Conservation (phyloP, 2,113 vertebrate genomes). For the Centropus unirufus region DNA sequence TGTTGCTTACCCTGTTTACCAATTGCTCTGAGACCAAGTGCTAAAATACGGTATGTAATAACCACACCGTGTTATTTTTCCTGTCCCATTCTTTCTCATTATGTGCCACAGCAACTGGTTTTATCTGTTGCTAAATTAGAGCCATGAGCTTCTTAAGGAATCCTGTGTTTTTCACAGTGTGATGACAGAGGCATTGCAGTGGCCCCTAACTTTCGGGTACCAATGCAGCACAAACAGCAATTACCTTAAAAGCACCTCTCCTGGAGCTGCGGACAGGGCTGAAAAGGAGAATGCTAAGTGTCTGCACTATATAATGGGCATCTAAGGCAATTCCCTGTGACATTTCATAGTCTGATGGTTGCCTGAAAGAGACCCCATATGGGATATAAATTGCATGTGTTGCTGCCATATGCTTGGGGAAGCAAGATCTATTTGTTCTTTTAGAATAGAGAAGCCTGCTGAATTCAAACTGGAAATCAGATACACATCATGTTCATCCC, state of each 20-base stretch:
- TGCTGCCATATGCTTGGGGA: constrained; percentile 54
- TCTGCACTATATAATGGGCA: neutral
- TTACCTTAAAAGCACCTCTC: neutral
- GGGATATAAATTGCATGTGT: constrained; percentile 52
- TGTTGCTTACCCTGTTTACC: neutral
- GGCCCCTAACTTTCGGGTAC: neutral
- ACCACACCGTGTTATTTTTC: neutral
- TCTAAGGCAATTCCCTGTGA: constrained; percentile 4
- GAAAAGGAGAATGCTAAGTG: neutral
- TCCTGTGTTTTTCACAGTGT: neutral
- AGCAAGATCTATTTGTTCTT: constrained; percentile 44
- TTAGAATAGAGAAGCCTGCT: constrained; percentile 35
- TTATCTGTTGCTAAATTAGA: constrained; percentile 13
- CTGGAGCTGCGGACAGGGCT: neutral
- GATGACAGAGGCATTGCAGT: neutral
- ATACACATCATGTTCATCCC: neutral
- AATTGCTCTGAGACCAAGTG: neutral
- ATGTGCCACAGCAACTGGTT: neutral
- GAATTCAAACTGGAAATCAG: constrained; percentile 43
- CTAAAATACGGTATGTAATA: neutral
- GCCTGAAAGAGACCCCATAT: constrained; percentile 44
- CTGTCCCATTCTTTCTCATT: neutral
- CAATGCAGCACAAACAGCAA: neutral
- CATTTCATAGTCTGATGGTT: neutral
- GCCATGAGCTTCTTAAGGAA: neutral